These are phyloP conservation scores for Zaprionus inermis DNA, from an alignment of 1,140 invertebrate species.

Conservation along the genomic window DNA sequence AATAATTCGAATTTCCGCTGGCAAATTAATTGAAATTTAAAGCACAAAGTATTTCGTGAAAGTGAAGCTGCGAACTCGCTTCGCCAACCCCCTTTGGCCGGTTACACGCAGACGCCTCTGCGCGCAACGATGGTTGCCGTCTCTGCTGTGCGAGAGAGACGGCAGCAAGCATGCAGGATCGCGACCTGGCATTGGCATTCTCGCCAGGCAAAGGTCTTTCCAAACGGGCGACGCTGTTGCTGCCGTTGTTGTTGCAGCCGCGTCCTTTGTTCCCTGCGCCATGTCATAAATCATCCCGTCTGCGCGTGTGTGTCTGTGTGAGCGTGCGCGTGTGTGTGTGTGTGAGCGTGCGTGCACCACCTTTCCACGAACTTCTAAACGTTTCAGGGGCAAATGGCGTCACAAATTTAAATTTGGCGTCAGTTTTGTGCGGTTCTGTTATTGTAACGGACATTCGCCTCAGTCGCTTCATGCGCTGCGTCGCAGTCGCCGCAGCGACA, in stretches of 20 bases:
- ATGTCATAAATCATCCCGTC: constrained; percentile 71
- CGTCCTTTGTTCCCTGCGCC: constrained; percentile 60
- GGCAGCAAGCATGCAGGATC: constrained; percentile 58
- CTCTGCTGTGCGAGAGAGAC: constrained; percentile 39
- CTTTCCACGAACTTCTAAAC: constrained; percentile 73
- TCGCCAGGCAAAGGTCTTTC: constrained; percentile 61
- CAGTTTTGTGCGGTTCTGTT: constrained; percentile 42
- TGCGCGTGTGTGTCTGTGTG: not conserved
- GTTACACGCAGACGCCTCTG: constrained; percentile 68
- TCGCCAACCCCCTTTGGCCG: constrained; percentile 46
- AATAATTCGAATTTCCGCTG: not conserved
- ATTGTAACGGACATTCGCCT: constrained; percentile 42
- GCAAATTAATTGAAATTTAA: constrained; percentile 2
- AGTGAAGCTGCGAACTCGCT: not conserved
- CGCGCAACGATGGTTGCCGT: not conserved
- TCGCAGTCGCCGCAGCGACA: constrained; percentile 34
- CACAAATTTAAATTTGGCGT: constrained; percentile 65
- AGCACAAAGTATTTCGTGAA: not conserved
- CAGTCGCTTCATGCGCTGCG: constrained; percentile 8
- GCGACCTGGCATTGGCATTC: constrained; percentile 62
- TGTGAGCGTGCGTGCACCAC: constrained; percentile 27
- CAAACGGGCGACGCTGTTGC: constrained; percentile 44
- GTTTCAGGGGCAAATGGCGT: constrained; percentile 71
- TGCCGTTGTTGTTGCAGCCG: constrained; percentile 24
- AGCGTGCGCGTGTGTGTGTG: constrained; percentile 31